phyloP scores from a whole-genome alignment of 2,797 vertebrate species.

The Mus caroli region DNA sequence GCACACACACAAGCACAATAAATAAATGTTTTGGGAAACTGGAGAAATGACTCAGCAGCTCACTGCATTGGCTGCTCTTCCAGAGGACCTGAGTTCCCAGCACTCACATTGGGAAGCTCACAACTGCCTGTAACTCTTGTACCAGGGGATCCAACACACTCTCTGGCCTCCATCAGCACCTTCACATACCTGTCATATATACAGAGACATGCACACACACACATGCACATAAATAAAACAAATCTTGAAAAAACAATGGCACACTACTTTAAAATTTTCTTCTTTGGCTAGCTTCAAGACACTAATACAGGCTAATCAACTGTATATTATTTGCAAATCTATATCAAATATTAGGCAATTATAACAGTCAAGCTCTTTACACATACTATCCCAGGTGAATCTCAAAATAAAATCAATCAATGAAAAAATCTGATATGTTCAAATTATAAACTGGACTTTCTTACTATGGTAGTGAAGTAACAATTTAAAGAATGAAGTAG shows the following conservation, averaged over 20 bases:
- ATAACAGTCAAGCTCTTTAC: background rate
- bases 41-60: background rate
- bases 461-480: background rate
- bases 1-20: background rate
- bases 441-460: slow-evolving; percentile 51
- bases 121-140: background rate
- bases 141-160: background rate
- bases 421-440: slow-evolving; percentile 14
- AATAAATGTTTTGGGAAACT: background rate
- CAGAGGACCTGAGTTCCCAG: background rate
- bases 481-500: background rate
- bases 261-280: background rate
- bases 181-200: background rate
- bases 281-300: background rate
- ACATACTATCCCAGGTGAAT: background rate
- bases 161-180: background rate
- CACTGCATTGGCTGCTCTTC: background rate
- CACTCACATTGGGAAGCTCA: background rate
- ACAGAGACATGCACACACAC: background rate
- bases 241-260: background rate
- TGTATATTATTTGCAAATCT: slow-evolving; percentile 16
- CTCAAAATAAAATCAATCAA: slow-evolving; percentile 30
- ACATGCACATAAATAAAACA: background rate
- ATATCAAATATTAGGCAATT: background rate
- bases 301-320: background rate